Evolutionary conservation across 2,113 vertebrate genomes (phyloP).

Genomic region (Turdus rufiventris): DNA sequence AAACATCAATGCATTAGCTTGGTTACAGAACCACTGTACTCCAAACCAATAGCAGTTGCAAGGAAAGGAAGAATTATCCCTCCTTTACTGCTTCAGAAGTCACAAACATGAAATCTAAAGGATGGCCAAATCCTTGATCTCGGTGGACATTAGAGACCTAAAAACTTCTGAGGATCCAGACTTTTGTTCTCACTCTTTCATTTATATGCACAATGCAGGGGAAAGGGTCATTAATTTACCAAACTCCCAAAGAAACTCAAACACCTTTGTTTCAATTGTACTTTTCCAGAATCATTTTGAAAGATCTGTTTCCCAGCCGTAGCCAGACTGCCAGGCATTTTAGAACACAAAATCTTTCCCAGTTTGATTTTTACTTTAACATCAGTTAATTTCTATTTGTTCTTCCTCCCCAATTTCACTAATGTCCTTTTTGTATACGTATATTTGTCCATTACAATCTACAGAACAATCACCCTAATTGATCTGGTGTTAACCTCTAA

Average conservation of each 20-base stretch:
- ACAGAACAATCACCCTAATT: slow-evolving; percentile 78
- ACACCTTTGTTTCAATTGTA: not conserved
- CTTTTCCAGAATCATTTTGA: not conserved
- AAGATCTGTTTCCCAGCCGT: not conserved
- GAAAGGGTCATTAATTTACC: not conserved
- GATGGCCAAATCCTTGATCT: not conserved
- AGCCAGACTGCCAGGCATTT: slow-evolving; percentile 10
- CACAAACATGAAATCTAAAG: not conserved
- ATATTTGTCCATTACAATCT: slow-evolving; percentile 72
- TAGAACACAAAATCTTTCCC: slow-evolving; percentile 56
- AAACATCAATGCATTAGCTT: not conserved
- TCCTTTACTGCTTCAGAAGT: not conserved
- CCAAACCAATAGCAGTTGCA: not conserved
- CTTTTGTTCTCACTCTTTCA: not conserved
- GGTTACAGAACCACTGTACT: not conserved
- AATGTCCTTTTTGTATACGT: slow-evolving; percentile 59
- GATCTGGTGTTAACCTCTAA: slow-evolving; percentile 71
- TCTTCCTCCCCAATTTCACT: slow-evolving; percentile 63
- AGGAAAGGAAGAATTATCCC: not conserved
- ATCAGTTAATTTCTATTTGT: slow-evolving; percentile 71
- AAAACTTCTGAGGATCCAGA: not conserved
- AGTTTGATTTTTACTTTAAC: slow-evolving; percentile 56
- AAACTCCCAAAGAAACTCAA: not conserved
- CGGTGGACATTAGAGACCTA: not conserved
- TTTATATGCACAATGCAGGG: not conserved